These are phyloP conservation scores for Astreopora myriophthalma DNA, from an alignment of 64 coral and sea anemone species.

Conservation along the genomic window DNA sequence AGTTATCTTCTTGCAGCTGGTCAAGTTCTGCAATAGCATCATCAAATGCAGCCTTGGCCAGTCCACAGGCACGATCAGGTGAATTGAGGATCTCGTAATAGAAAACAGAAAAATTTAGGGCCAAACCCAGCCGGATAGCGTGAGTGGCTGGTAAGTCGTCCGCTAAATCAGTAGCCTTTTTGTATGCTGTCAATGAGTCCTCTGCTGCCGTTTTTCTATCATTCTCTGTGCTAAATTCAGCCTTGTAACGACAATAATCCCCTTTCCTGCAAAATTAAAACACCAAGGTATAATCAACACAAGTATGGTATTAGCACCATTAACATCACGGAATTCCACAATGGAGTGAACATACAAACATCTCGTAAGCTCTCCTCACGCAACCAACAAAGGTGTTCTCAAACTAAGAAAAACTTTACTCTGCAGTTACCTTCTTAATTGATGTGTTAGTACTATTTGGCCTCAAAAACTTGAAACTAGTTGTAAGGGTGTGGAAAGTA, in stretches of 20 bases:
- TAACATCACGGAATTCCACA: too few relatives aligned
- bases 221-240: conserved; percentile 64
- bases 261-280: conserved; percentile 71
- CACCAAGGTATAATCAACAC: background rate
- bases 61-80: conserved; percentile 59
- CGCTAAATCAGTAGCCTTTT: conserved; percentile 52
- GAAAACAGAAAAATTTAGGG: conserved; percentile 95
- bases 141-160: conserved; percentile 45
- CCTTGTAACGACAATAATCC: conserved; percentile 85
- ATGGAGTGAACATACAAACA: too few relatives aligned
- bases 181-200: conserved; percentile 58
- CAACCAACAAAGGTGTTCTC: too few relatives aligned
- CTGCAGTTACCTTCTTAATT: too few relatives aligned
- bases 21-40: conserved; percentile 78
- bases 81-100: conserved; percentile 80
- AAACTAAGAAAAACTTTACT: too few relatives aligned
- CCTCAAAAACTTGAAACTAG: too few relatives aligned
- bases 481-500: too few relatives aligned
- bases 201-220: conserved; percentile 27
- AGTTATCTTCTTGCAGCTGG: conserved; percentile 63
- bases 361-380: too few relatives aligned
- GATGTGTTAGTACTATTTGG: too few relatives aligned
- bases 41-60: conserved; percentile 89
- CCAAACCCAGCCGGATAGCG: conserved; percentile 88
- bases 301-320: too few relatives aligned